These are phyloP conservation scores for Coccyzus lansbergi DNA, from an alignment of 2,797 vertebrate genomes.

Conservation along the genomic window DNA sequence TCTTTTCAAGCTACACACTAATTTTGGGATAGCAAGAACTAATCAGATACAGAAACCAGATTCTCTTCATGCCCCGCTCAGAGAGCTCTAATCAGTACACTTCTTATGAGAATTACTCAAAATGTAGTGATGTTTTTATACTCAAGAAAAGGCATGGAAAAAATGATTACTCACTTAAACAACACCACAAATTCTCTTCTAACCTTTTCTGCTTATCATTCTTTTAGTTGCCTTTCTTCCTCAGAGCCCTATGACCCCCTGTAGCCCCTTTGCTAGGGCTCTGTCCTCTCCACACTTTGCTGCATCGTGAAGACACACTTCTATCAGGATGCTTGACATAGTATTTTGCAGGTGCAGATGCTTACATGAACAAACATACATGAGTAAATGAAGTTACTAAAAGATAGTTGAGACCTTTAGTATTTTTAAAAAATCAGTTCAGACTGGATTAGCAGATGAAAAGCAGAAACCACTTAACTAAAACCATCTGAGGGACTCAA, in stretches of 20 bases:
- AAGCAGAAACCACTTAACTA: neutral
- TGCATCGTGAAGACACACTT: neutral
- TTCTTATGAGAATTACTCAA: neutral
- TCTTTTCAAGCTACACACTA: neutral
- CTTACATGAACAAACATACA: neutral
- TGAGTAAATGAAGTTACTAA: neutral
- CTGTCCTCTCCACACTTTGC: neutral
- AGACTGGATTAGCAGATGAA: neutral
- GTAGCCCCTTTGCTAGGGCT: neutral
- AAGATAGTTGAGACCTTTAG: neutral
- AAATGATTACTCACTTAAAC: neutral
- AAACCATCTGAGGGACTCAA: neutral
- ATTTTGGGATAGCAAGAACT: neutral
- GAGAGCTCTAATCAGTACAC: neutral
- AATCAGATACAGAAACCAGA: slow-evolving; percentile 1
- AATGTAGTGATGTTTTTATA: neutral
- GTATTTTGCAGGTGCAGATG: neutral
- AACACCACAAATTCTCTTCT: neutral
- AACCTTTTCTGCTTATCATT: neutral
- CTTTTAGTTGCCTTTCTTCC: neutral
- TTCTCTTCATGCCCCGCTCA: neutral
- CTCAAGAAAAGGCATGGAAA: neutral
- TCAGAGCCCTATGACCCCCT: neutral
- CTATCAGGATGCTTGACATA: neutral
- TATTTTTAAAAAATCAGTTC: neutral